Evolutionary conservation across 2,888 invertebrate genomes (phyloP), one percentile per base, ranked within the genome.

Genomic region (Volucella inanis): DNA sequence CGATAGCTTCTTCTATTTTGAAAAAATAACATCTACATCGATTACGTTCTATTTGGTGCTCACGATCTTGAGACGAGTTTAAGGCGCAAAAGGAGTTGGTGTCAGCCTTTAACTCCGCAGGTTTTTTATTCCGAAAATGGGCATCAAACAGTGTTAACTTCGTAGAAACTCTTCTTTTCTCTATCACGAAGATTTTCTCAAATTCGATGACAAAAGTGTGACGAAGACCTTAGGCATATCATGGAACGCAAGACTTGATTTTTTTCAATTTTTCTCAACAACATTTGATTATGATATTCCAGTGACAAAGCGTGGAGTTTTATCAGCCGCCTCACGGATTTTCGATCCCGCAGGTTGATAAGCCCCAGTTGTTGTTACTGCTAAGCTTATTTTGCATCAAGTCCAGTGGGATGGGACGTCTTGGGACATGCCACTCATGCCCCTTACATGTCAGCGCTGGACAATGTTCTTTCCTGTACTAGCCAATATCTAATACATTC

Each of bases 371-470:
- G 62, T 87, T 10, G 59, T 87, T 3, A 11, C 64, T 0, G 81
- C 87, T 9, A 87, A 87, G 59, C 77, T 87, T 11, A n/a, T 86
- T 0, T 81, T 87, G 87, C 82, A 87, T 14, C 74, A 82, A 38
- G 82, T 87, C 18, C 87, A 79, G 83, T 15, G 50, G 1, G 74
- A 83, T 55, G 62, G 39, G 0, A 75, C 74, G 8, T 54, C 54
- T 8, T 81, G 2, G 10, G 74, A 3, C 81, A 49, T 4, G 31
- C 14, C 14, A 64, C 62, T 0, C 59, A n/a, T 14, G 47, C 15
- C 11, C n/a, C 22, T 18, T 18, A 18, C 18, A 2, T 18, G 18
- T 18, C 18, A 18, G 2, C 18, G 18, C 1, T n/a, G n/a, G n/a
- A n/a, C n/a, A n/a, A n/a, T n/a, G n/a, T n/a, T n/a, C n/a, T n/a